Evolutionary conservation across 2,888 invertebrate species (phyloP).

Genomic region (Heliconius charithonia): DNA sequence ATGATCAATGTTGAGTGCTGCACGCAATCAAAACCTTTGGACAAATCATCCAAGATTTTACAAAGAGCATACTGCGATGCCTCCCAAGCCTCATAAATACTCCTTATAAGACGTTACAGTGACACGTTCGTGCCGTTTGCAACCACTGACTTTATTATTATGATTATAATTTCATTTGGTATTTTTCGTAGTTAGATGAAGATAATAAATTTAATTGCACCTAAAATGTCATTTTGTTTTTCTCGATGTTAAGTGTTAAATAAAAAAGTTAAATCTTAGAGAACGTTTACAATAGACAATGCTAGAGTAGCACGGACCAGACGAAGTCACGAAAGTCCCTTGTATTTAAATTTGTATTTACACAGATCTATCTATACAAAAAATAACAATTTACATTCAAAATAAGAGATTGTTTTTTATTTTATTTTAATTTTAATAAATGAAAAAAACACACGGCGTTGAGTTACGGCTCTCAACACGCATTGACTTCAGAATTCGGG

Average conservation of each 20-base stretch:
- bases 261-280: background rate
- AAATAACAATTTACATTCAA: background rate
- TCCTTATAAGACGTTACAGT: no score
- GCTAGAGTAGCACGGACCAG: background rate
- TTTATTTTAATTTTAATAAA: background rate
- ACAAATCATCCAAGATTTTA: no score
- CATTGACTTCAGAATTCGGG: no score
- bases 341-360: background rate
- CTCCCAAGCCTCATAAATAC: no score
- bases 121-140: no score
- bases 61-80: no score
- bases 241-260: background rate
- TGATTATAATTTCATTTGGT: background rate
- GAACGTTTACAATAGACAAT: slow-evolving; percentile 2
- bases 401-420: background rate
- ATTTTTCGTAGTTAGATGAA: background rate
- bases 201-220: background rate
- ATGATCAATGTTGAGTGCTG: no score
- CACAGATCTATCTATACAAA: background rate
- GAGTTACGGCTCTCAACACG: no score
- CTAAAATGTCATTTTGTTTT: background rate
- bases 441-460: no score
- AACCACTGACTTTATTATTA: background rate
- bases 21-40: no score
- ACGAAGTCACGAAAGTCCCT: background rate